A percentile compares a stretch with the other conserved stretches of the same genome.
These are phyloP conservation scores for Lithobius niger DNA, from an alignment of 1,140 invertebrate genomes.

Conservation along the genomic window DNA sequence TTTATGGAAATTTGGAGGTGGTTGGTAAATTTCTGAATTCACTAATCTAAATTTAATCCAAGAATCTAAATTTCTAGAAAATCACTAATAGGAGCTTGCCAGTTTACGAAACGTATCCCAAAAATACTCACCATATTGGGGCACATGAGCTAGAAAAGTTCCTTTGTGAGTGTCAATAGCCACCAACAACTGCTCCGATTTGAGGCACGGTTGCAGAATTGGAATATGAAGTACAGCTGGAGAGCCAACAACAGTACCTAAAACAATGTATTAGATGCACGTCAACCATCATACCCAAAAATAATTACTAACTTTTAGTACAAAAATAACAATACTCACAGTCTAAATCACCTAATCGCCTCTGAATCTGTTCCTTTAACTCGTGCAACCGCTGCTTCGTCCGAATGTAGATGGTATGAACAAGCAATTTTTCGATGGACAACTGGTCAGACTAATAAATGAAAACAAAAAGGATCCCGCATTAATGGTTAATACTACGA, in stretches of 20 bases:
- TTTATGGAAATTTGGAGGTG: too few species aligned
- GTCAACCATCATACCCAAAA: background rate
- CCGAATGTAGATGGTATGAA: conserved; percentile 92
- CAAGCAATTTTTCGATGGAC: conserved; percentile 87
- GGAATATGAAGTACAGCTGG: conserved; percentile 83
- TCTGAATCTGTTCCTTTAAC: conserved; percentile 59
- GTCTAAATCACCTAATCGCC: conserved; percentile 55
- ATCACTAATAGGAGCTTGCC: background rate
- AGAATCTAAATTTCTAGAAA: background rate
- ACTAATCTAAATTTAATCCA: background rate
- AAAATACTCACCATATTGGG: conserved; percentile 53
- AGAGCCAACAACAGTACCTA: conserved; percentile 56
- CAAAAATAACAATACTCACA: conserved; percentile 36
- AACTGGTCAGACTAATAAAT: conserved; percentile 56
- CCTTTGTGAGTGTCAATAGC: conserved; percentile 92
- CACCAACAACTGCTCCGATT: conserved; percentile 78
- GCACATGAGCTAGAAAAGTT: conserved; percentile 67
- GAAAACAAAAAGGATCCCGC: conserved; percentile 11
- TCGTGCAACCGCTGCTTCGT: conserved; percentile 66
- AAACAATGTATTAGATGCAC: conserved; percentile 15
- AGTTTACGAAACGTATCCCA: background rate
- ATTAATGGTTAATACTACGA: background rate
- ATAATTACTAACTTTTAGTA: background rate
- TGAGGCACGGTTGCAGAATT: conserved; percentile 68
- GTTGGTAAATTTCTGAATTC: too few species aligned